Percentiles rank a stretch among this genome's conserved stretches.
Evolutionary conservation across 2,888 invertebrate genomes (phyloP).

Genomic region (Philereme vetulata): DNA sequence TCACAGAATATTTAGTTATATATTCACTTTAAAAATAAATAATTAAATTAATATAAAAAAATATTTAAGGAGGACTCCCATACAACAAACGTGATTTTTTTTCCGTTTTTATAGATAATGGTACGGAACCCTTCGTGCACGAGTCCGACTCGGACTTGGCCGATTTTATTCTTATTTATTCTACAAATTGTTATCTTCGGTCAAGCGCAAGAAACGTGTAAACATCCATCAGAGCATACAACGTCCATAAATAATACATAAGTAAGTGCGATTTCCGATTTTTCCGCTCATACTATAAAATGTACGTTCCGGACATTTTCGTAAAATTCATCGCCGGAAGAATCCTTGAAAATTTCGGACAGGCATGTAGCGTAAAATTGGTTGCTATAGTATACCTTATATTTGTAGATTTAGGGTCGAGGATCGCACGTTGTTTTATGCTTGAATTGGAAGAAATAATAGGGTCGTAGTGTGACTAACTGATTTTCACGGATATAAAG

Average conservation of each 20-base stretch:
- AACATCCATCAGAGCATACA: conserved; percentile 45
- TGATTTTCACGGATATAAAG: conserved; percentile 54
- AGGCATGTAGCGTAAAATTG: conserved; percentile 75
- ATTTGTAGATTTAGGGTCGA: conserved; percentile 18
- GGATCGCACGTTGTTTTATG: conserved; percentile 40
- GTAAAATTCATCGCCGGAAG: conserved; percentile 59
- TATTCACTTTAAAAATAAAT: no score
- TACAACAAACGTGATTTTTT: no score
- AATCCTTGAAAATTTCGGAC: conserved; percentile 60
- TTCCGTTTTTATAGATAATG: no score
- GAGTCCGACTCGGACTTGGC: no score
- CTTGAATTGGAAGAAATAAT: conserved; percentile 54
- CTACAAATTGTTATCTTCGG: conserved; percentile 29
- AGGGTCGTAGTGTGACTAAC: conserved; percentile 59
- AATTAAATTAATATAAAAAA: no score
- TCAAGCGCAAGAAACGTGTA: conserved; percentile 37
- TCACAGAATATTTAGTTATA: no score
- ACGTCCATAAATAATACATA: conserved; percentile 50
- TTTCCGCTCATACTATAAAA: conserved; percentile 42
- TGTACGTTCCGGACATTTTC: conserved; percentile 64
- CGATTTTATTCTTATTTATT: conserved; percentile 3
- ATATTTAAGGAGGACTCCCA: no score
- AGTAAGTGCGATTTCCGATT: conserved; percentile 56
- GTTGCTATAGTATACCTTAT: conserved; percentile 70
- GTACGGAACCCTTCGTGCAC: no score